phyloP scores from a whole-genome alignment of 2,888 invertebrate species.

The Calameuta pallipes region DNA sequence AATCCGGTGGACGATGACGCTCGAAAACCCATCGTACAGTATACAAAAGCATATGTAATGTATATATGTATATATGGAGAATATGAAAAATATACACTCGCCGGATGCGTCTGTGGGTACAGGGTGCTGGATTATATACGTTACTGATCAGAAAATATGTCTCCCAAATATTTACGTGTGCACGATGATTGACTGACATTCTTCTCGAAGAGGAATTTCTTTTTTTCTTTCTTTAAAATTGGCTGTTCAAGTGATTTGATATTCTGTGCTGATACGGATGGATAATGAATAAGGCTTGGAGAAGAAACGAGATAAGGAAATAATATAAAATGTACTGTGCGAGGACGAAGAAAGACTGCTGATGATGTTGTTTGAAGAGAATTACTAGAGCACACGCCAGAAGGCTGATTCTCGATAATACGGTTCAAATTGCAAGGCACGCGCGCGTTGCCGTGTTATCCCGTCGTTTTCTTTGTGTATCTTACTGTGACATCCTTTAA shows the following conservation, averaged over 20 bases:
- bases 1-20: neutral
- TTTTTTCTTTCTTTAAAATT: neutral
- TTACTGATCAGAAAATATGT: constrained; percentile 62
- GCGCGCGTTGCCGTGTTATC: neutral
- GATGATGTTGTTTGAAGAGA: neutral
- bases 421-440: neutral
- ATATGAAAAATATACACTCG: neutral
- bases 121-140: neutral
- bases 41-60: constrained; percentile 7
- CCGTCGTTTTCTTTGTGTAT: neutral
- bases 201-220: neutral
- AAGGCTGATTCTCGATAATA: neutral
- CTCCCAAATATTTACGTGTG: constrained; percentile 51
- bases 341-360: neutral
- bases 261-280: neutral
- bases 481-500: constrained; percentile 11
- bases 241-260: neutral
- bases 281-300: neutral
- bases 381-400: neutral
- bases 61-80: neutral
- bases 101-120: neutral
- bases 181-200: neutral
- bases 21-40: neutral
- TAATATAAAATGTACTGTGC: neutral
- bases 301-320: neutral